Evolutionary conservation across 2,113 vertebrate species (phyloP).

Genomic region (Gopherus evgoodei): DNA sequence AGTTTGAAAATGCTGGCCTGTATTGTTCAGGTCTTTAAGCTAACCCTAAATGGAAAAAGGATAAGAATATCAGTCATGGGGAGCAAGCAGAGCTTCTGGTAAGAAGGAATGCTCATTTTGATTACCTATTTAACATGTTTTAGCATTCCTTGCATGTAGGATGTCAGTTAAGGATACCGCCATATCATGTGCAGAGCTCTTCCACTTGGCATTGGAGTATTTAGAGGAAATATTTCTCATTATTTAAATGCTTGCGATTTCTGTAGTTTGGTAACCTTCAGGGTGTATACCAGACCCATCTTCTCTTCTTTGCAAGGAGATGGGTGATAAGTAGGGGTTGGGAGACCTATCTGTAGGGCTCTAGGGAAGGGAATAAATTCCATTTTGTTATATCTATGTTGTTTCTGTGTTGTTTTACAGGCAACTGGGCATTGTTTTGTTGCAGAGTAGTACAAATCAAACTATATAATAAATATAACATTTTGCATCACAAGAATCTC

Average conservation of each 20-base stretch:
- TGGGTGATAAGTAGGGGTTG: neutral
- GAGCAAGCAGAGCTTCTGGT: neutral
- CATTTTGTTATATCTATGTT: neutral
- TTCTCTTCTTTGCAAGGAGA: neutral
- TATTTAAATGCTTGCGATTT: neutral
- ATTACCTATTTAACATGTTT: neutral
- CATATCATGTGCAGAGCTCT: accelerated
- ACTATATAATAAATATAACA: neutral
- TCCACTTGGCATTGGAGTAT: accelerated
- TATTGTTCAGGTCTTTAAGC: neutral
- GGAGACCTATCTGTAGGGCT: neutral
- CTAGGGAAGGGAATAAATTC: neutral
- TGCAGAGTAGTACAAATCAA: neutral
- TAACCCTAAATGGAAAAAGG: accelerated
- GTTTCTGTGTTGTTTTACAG: neutral
- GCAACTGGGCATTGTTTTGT: neutral
- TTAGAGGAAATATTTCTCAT: neutral
- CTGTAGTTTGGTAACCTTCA: neutral
- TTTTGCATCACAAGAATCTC: neutral
- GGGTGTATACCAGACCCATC: neutral
- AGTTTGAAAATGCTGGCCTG: neutral
- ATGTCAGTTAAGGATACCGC: neutral
- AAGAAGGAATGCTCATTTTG: neutral
- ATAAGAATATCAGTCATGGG: neutral
- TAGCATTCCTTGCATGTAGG: neutral